Percentiles rank a stretch among this genome's conserved stretches.
phyloP scores from a whole-genome alignment of 2,888 invertebrate species.

The Standfussiana lucernea region DNA sequence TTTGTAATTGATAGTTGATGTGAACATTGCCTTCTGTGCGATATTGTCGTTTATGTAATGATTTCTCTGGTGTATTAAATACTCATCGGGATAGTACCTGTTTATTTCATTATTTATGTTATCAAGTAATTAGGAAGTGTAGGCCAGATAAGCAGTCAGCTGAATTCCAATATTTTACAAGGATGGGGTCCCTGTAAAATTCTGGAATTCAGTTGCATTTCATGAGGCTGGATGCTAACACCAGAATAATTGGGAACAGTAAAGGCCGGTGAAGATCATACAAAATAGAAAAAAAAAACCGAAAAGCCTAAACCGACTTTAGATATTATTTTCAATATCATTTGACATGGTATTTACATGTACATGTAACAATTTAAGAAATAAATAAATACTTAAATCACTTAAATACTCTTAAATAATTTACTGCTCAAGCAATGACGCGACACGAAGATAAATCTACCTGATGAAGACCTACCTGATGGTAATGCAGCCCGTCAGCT shows the following conservation, averaged over 20 bases:
- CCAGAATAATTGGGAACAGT: neutral
- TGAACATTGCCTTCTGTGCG: constrained; percentile 30
- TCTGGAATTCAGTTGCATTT: neutral
- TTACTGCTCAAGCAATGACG: neutral
- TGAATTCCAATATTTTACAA: too few species aligned
- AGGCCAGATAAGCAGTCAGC: neutral
- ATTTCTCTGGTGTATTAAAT: neutral
- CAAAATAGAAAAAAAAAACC: too few species aligned
- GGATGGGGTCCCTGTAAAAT: neutral
- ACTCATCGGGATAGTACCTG: neutral
- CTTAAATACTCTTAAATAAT: neutral
- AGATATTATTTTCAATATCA: neutral
- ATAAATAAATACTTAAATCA: neutral
- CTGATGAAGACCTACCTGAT: too few species aligned
- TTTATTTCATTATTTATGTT: neutral
- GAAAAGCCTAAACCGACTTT: too few species aligned
- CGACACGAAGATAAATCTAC: constrained; percentile 17
- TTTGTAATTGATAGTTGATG: constrained; percentile 38
- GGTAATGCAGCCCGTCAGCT: neutral
- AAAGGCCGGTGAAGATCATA: neutral
- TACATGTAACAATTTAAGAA: too few species aligned
- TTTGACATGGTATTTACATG: neutral
- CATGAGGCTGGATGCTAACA: neutral
- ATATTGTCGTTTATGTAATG: constrained; percentile 5
- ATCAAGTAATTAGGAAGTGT: neutral